These are phyloP conservation scores for Herminia tarsipennalis DNA, from an alignment of 2,888 invertebrate species.

Conservation along the genomic window DNA sequence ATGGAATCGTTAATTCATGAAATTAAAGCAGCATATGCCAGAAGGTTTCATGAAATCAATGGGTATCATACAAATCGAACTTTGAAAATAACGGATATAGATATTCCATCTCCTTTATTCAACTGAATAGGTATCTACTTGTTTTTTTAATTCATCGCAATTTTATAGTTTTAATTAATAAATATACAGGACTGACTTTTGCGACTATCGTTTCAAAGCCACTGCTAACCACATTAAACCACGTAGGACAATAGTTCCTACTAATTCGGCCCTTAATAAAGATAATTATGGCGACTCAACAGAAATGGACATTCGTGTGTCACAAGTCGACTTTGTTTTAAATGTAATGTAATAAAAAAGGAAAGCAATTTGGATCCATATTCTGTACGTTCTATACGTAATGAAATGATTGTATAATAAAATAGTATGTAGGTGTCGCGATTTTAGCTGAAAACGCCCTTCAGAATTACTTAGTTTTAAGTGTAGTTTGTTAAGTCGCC, in stretches of 20 bases:
- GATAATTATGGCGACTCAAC: constrained; percentile 4
- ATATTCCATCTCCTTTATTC: too few relatives aligned
- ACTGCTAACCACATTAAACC: constrained; percentile 2
- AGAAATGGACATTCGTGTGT: constrained; percentile 3
- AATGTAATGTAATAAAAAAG: constrained; percentile 2
- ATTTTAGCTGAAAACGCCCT: constrained; percentile 39
- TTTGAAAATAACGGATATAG: too few relatives aligned
- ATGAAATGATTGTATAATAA: constrained; percentile 34
- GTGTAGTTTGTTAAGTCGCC: constrained; percentile 45
- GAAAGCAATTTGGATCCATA: constrained; percentile 26
- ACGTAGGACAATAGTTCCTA: constrained; percentile 11
- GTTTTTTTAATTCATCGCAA: too few relatives aligned
- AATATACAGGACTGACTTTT: constrained; percentile 26
- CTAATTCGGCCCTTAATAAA: constrained; percentile 4
- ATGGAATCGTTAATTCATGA: too few relatives aligned
- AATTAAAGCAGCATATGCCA: too few relatives aligned
- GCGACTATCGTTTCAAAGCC: constrained; percentile 14
- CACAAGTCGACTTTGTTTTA: constrained; percentile 6
- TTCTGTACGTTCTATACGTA: constrained; percentile 39
- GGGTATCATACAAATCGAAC: too few relatives aligned
- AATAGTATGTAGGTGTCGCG: constrained; percentile 39
- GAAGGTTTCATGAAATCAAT: too few relatives aligned
- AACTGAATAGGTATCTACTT: too few relatives aligned
- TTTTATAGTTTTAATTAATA: too few relatives aligned
- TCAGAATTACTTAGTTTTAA: constrained; percentile 38